Conservation (phyloP, 2,797 vertebrate genomes). For the Tarsius wallacei region DNA sequence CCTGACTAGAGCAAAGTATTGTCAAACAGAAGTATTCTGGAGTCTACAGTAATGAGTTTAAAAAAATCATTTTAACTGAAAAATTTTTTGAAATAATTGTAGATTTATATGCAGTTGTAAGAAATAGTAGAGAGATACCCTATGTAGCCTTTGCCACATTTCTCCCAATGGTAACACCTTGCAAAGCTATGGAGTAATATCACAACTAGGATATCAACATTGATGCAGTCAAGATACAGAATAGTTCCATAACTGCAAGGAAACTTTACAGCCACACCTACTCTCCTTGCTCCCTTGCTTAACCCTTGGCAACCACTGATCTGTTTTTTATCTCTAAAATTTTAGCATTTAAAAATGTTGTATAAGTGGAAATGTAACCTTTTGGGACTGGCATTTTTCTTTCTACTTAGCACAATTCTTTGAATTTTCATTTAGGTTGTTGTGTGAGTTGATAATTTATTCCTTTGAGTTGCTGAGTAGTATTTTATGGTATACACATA, state of each 20-base stretch:
- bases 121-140: background rate
- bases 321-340: slow-evolving; percentile 17
- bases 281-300: background rate
- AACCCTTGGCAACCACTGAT: background rate
- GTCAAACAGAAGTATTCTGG: background rate
- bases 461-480: background rate
- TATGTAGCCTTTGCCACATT: background rate
- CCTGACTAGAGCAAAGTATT: background rate
- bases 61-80: background rate
- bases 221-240: background rate
- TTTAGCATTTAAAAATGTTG: slow-evolving; percentile 21
- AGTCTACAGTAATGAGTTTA: background rate
- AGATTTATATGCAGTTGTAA: background rate
- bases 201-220: background rate
- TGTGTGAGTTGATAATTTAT: background rate
- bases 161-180: background rate
- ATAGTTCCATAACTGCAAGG: background rate
- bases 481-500: background rate
- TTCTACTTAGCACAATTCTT: background rate
- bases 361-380: background rate
- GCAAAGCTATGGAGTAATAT: background rate
- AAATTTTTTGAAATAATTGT: background rate
- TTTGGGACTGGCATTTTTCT: background rate
- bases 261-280: background rate
- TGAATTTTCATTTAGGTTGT: background rate